Evolutionary conservation across 2,113 vertebrate species (phyloP).

Genomic region (Thamnaconus septentrionalis): DNA sequence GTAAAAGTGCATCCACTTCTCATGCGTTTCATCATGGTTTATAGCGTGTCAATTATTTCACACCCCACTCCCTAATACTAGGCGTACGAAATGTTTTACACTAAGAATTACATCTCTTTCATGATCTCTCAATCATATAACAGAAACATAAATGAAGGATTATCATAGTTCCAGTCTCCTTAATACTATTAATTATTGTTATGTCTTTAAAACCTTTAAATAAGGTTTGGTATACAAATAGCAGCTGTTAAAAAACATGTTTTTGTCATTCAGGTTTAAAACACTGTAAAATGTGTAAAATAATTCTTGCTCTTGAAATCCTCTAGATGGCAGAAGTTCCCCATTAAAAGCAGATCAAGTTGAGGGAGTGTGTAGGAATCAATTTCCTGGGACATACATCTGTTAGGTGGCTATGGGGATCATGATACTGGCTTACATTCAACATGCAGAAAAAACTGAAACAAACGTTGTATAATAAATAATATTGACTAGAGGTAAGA

Average conservation of each 20-base stretch:
- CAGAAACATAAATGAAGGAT: too few relatives aligned
- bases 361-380: neutral
- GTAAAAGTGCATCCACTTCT: too few relatives aligned
- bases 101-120: too few relatives aligned
- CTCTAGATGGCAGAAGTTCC: conserved; percentile 53
- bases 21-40: too few relatives aligned
- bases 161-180: too few relatives aligned
- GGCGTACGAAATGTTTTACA: too few relatives aligned
- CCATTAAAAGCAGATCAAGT: neutral
- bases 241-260: neutral
- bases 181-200: too few relatives aligned
- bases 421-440: neutral
- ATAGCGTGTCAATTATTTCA: too few relatives aligned
- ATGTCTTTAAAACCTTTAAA: neutral
- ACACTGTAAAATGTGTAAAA: neutral
- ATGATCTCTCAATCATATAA: too few relatives aligned
- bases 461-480: neutral
- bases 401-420: too few relatives aligned
- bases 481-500: neutral
- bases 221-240: neutral
- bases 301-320: neutral
- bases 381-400: too few relatives aligned
- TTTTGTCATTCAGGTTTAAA: conserved; percentile 2
- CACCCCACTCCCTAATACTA: too few relatives aligned
- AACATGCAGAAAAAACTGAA: neutral